Evolutionary conservation across 2,113 vertebrate species (phyloP).

Genomic region (Panthera tigris): DNA sequence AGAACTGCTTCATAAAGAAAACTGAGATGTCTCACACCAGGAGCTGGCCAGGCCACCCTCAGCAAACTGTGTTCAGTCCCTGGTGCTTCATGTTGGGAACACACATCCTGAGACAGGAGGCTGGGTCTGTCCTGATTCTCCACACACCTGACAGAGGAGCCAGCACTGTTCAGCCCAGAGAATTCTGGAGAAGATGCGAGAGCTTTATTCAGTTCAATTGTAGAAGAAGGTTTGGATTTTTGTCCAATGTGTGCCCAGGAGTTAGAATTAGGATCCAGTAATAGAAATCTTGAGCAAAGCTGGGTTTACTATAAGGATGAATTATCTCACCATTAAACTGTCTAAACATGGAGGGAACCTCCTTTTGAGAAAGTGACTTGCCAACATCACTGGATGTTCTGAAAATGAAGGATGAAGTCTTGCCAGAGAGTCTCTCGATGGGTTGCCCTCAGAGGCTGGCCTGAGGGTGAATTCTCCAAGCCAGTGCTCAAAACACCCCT

Average conservation of each 20-base stretch:
- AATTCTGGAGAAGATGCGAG: background rate
- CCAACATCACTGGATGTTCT: background rate
- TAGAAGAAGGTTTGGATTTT: background rate
- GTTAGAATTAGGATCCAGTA: background rate
- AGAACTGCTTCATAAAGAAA: background rate
- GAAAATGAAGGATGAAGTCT: background rate
- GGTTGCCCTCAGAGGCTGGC: background rate
- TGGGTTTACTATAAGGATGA: background rate
- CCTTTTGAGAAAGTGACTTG: background rate
- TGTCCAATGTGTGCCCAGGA: background rate
- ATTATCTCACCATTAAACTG: too few species aligned
- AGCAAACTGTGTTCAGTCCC: background rate
- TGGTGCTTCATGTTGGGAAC: fast-evolving
- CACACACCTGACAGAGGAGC: background rate
- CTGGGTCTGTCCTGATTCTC: fast-evolving
- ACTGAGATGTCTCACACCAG: fast-evolving
- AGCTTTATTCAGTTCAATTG: background rate
- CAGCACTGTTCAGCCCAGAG: background rate
- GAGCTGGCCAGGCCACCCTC: fast-evolving
- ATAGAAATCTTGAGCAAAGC: background rate
- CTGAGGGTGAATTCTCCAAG: background rate
- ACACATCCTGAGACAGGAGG: fast-evolving
- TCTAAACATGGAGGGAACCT: background rate
- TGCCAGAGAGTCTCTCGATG: too few species aligned
- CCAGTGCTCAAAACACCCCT: background rate